Conservation (phyloP, 2,888 invertebrate species). For the Erpobdella octoculata region DNA sequence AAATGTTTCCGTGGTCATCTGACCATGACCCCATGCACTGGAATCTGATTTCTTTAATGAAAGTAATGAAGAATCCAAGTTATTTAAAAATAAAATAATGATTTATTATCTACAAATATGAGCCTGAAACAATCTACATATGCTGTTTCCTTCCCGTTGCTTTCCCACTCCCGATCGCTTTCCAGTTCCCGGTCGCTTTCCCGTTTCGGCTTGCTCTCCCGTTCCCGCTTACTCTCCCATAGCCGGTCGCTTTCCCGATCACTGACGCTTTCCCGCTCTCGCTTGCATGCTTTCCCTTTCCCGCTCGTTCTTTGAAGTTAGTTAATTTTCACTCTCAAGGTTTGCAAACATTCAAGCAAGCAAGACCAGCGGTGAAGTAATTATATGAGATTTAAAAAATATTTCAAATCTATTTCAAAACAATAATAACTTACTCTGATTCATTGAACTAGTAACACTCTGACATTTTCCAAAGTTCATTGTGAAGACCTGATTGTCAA, state of each 20-base stretch:
- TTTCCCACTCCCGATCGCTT: neutral
- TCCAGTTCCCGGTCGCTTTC: neutral
- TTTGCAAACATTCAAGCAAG: too few relatives aligned
- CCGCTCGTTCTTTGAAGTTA: neutral
- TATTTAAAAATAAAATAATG: neutral
- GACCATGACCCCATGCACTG: constrained; percentile 51
- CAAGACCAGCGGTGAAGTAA: too few relatives aligned
- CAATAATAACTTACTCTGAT: constrained; percentile 33
- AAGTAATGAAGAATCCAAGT: neutral
- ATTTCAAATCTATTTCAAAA: neutral
- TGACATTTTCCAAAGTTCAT: constrained; percentile 80
- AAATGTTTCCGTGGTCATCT: constrained; percentile 64
- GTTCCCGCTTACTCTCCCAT: too few relatives aligned
- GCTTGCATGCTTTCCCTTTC: neutral
- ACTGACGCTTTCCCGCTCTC: neutral
- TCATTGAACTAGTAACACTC: constrained; percentile 43
- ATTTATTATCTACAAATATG: neutral
- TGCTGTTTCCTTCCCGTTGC: neutral
- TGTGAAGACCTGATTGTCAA: constrained; percentile 91
- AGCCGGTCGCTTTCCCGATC: too few relatives aligned
- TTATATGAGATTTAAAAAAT: neutral
- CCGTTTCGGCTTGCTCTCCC: neutral
- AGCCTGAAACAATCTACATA: neutral
- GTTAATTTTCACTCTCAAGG: too few relatives aligned
- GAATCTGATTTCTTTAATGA: constrained; percentile 46